Evolutionary conservation across 1,140 invertebrate species (phyloP), one percentile per base, ranked within the genome.

Genomic region (Oreohelix idahoensis): DNA sequence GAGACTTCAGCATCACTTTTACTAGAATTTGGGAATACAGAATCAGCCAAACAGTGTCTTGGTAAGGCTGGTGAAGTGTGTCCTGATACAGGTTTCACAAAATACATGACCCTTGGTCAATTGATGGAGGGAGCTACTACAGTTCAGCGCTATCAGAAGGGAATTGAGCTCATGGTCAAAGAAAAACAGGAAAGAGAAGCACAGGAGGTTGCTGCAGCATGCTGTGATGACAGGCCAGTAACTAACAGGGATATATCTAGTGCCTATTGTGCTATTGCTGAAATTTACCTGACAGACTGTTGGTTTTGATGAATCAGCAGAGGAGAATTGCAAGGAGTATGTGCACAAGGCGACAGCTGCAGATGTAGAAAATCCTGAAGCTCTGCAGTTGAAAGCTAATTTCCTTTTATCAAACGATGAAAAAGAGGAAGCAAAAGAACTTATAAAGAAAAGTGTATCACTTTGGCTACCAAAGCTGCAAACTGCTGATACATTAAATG

Each of bases 251-350:
- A 91, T 69, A 87, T 93, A 26, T 93, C 93, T 20, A 90, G 88
- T 83, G 93, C 93, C 1, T 92, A 92, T 84, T 92, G 92, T 79
- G 89, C 93, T 17, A 86, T 93, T 39, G 92, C 93, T 45, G 93
- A 94, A 86, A 88, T 93, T 23, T 93, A 92, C 83, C 92, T 93
- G 88, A 94, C 93, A 58, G 93, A 94, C 85, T 88, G 88, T 11
- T 93, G 92, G 92, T 88, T 89, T 89, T 90, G 92, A 91, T 75
- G 92, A 90, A 73, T 87, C 89, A 81, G 92, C 93, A 13, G 93
- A 93, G 86, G 85, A 88, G 20, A 87, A 88, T 49, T 93, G 93
- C 87, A 87, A 89, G 84, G 82, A 86, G 15, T 86, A 85, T 77
- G 88, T 93, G 39, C 89, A 93, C 20, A 89, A 90, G 83, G 90